Base-by-base conservation (phyloP, 37 sponge, comb jelly and placozoan genomes). In the Cladorhizidae sp. region DNA sequence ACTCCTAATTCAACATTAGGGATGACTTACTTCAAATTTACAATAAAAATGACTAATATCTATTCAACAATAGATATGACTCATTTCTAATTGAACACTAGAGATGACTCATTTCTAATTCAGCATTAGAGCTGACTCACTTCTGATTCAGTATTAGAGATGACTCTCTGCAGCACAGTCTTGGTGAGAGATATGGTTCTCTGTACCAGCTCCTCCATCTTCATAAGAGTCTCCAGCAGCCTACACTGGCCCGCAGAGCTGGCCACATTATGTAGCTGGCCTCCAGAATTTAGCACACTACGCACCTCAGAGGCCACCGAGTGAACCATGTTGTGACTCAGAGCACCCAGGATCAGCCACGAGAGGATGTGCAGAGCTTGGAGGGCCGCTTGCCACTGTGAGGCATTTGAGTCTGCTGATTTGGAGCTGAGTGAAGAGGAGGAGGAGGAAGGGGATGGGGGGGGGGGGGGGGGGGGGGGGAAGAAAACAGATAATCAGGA, bases 261-360 rank as follows among this genome's bases (percentile, higher is more conserved):
- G 49, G 49, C 49, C 49, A 45, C 49, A 9, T 9, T 45, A 9
- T 45, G 49, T 9, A 45, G 49, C 49, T 45, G 49, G 29, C 29
- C n/a, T 1, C 43, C 64, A 17, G 20, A 25, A 37, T 42, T 51
- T 1, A 56, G n/a, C 58, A 50, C 81, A 40, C 55, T 25, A 32
- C 32, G 29, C 81, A 81, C 35, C 23, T 58, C 81, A 2, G 49
- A 39, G 29, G 72, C 71, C 5, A 70, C 59, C 2, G 40, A 23
- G 62, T 81, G 40, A 20, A 72, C 59, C 72, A 45, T 40, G 28
- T 81, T 81, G 72, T 81, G 81, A 58, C 81, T 52, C 62, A 72
- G 70, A 49, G 81, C 72, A 5, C 81, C 81, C 43, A 81, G 62
- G 49, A 81, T 31, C 20, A 81, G 57, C 81, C 81, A 81, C 20